Evolutionary conservation across 2,888 invertebrate genomes (phyloP).

Genomic region (Xestia xanthographa): DNA sequence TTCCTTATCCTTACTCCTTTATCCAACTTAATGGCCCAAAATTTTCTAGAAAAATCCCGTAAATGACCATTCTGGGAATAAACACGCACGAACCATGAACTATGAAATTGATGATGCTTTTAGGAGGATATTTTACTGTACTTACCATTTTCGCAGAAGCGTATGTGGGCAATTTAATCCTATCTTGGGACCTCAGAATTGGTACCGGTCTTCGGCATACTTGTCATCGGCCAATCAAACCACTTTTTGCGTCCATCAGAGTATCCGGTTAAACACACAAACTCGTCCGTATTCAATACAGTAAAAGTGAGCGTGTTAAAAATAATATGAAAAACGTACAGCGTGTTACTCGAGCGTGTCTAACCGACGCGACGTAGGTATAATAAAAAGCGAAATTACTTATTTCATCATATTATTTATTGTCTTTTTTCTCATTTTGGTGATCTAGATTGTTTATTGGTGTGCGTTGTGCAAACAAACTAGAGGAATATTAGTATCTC

Average conservation of each 20-base stretch:
- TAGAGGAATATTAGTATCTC: not conserved
- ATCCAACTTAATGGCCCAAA: not conserved
- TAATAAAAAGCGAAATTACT: slow-evolving; percentile 61
- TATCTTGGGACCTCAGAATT: slow-evolving; percentile 12
- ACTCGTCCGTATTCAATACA: slow-evolving; percentile 26
- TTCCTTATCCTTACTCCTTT: not conserved
- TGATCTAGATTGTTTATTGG: slow-evolving; percentile 28
- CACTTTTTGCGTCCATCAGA: slow-evolving; percentile 48
- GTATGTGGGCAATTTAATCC: not conserved
- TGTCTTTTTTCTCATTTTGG: slow-evolving; percentile 39
- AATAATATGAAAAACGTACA: slow-evolving; percentile 46
- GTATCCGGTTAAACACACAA: slow-evolving; percentile 51
- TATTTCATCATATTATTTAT: slow-evolving; percentile 42
- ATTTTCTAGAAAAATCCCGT: not conserved
- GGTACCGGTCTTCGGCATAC: slow-evolving; percentile 37
- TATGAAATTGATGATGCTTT: not conserved
- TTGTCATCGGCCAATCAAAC: slow-evolving; percentile 43
- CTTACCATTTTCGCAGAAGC: slow-evolving; percentile 9
- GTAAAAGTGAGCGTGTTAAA: slow-evolving; percentile 56
- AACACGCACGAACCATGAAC: not conserved
- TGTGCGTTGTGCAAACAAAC: slow-evolving; percentile 34
- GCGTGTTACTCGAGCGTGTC: slow-evolving; percentile 61
- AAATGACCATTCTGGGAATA: not conserved
- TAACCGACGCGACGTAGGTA: slow-evolving; percentile 43
- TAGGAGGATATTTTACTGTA: not conserved